Evolutionary conservation across 2,113 vertebrate species (phyloP).

Genomic region (Hippocampus zosterae): DNA sequence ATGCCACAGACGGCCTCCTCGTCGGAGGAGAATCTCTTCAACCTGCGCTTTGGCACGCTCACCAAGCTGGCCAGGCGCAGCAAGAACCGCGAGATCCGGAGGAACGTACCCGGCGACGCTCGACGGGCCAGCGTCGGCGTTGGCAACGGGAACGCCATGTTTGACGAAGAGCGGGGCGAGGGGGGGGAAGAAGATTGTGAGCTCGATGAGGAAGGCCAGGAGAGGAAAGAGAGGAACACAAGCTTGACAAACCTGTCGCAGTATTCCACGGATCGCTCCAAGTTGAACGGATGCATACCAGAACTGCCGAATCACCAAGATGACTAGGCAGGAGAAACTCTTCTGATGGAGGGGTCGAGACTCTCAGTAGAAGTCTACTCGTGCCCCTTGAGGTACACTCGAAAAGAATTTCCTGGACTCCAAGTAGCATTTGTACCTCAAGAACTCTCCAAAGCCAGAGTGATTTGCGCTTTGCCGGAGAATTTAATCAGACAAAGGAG

Average conservation of each 20-base stretch:
- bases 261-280: constrained; percentile 68
- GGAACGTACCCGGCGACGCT: constrained; percentile 82
- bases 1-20: constrained; percentile 60
- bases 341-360: constrained; percentile 38
- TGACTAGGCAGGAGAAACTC: constrained; percentile 70
- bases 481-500: not conserved
- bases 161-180: constrained; percentile 62
- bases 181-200: constrained; percentile 74
- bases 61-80: constrained; percentile 83
- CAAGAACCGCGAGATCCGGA: constrained; percentile 85
- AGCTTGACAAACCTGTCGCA: constrained; percentile 79
- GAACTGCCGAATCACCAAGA: constrained; percentile 81
- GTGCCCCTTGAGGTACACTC: not conserved
- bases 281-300: constrained; percentile 77
- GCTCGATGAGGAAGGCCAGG: constrained; percentile 75
- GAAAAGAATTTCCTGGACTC: not conserved
- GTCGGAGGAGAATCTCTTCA: constrained; percentile 92
- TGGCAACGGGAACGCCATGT: constrained; percentile 69
- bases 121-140: constrained; percentile 81
- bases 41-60: constrained; percentile 83
- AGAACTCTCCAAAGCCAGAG: not conserved
- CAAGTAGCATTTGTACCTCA: not conserved
- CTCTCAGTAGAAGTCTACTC: not conserved
- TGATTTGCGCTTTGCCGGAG: not conserved
- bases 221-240: constrained; percentile 77